Percentiles rank a stretch among this genome's conserved stretches.
These are phyloP conservation scores for Cinclus cinclus DNA, from an alignment of 2,113 vertebrate genomes.

Conservation along the genomic window DNA sequence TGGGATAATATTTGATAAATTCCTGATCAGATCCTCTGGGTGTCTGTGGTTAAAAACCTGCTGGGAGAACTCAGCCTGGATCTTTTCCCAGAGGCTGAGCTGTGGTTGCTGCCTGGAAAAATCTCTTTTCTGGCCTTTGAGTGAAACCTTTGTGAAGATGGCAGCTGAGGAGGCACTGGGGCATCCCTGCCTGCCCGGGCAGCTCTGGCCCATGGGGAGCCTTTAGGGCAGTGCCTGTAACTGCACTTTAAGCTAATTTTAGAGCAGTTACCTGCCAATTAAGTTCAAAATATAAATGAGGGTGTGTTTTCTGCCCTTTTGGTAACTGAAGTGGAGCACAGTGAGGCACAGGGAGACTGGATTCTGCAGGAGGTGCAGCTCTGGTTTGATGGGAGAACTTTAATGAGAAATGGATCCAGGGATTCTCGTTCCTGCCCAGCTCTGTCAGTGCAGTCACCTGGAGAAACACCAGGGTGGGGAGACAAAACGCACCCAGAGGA, in stretches of 20 bases:
- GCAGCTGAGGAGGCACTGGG: fast-evolving
- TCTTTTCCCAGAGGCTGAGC: fast-evolving
- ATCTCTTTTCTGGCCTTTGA: fast-evolving
- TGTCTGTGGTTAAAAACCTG: fast-evolving
- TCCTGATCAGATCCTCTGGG: not conserved
- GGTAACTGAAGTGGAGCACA: not conserved
- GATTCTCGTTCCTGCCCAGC: not conserved
- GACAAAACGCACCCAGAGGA: fast-evolving
- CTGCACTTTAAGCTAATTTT: not conserved
- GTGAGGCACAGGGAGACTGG: not conserved
- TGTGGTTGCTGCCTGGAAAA: not conserved
- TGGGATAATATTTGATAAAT: no score
- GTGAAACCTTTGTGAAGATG: fast-evolving
- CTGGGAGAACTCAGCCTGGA: fast-evolving
- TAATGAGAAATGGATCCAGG: not conserved
- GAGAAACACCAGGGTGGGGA: not conserved
- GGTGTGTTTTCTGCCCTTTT: not conserved
- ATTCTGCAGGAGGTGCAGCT: not conserved
- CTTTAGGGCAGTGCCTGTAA: not conserved
- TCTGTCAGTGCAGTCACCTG: fast-evolving
- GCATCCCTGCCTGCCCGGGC: not conserved
- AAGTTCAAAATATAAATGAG: not conserved
- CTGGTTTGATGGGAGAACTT: not conserved
- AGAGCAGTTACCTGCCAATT: not conserved
- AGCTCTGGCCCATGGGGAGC: fast-evolving